phyloP scores from a whole-genome alignment of 2,888 invertebrate species.

The Conops quadrifasciatus region DNA sequence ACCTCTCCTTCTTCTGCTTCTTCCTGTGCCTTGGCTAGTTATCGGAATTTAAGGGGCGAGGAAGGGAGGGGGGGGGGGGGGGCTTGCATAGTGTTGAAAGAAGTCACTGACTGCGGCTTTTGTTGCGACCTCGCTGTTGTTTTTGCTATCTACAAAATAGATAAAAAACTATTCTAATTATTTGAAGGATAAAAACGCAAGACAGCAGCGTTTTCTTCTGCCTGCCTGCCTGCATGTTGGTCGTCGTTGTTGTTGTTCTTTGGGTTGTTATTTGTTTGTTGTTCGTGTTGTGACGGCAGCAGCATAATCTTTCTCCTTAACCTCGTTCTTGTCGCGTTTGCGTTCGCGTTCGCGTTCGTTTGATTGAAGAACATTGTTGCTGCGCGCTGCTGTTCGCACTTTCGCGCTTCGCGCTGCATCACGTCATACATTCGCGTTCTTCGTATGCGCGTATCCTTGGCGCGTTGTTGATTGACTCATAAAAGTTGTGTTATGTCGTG shows the following conservation, averaged over 20 bases:
- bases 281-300: background rate
- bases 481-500: too few relatives aligned
- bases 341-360: background rate
- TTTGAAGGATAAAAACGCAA: slow-evolving; percentile 8
- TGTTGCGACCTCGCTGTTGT: background rate
- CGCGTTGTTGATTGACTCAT: background rate
- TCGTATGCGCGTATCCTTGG: slow-evolving; percentile 9
- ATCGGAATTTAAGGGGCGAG: background rate
- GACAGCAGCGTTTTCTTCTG: background rate
- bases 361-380: background rate
- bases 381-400: background rate
- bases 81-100: background rate
- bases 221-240: background rate
- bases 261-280: background rate
- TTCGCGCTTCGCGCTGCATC: background rate
- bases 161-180: background rate
- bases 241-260: background rate
- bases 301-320: slow-evolving; percentile 22
- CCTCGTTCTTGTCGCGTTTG: slow-evolving; percentile 11
- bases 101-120: slow-evolving; percentile 2
- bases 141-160: background rate
- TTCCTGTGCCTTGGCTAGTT: background rate
- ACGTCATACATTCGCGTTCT: background rate
- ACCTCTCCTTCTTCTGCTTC: background rate
- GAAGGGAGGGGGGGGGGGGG: background rate